Conservation (phyloP, 2,888 invertebrate genomes). For the Cremastobaeus sp. region DNA sequence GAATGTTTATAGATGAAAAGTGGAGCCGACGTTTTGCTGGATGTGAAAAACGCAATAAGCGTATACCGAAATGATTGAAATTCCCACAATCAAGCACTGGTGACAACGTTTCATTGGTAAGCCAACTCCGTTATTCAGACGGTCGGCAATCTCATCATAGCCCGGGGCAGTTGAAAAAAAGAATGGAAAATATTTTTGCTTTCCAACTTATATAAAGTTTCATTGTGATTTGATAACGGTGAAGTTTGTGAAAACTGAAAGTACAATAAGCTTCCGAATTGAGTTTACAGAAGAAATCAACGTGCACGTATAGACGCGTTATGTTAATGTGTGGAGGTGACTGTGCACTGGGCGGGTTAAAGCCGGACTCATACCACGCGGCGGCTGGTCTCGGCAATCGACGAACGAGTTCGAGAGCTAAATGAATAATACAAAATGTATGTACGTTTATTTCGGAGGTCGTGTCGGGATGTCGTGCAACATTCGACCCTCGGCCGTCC, state of each 20-base stretch:
- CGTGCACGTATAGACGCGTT: constrained; percentile 26
- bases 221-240: constrained; percentile 48
- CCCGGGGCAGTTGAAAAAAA: constrained; percentile 27
- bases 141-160: constrained; percentile 48
- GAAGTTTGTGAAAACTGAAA: constrained; percentile 54
- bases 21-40: constrained; percentile 9
- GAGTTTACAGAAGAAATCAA: constrained; percentile 54
- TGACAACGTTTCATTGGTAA: constrained; percentile 48
- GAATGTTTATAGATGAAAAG: too few species aligned
- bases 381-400: constrained; percentile 17
- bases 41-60: constrained; percentile 32
- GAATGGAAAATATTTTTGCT: constrained; percentile 39
- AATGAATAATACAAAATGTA: constrained; percentile 57
- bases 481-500: constrained; percentile 35
- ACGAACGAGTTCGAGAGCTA: constrained; percentile 17
- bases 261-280: constrained; percentile 53
- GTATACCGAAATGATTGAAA: constrained; percentile 40
- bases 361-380: too few species aligned
- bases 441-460: constrained; percentile 34
- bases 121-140: constrained; percentile 20
- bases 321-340: not conserved
- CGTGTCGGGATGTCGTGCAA: constrained; percentile 16
- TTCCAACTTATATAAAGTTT: constrained; percentile 49
- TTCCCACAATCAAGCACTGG: constrained; percentile 38
- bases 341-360: too few species aligned